These are phyloP conservation scores for Odontomachus brunneus DNA, from an alignment of 1,140 invertebrate genomes.

Conservation along the genomic window DNA sequence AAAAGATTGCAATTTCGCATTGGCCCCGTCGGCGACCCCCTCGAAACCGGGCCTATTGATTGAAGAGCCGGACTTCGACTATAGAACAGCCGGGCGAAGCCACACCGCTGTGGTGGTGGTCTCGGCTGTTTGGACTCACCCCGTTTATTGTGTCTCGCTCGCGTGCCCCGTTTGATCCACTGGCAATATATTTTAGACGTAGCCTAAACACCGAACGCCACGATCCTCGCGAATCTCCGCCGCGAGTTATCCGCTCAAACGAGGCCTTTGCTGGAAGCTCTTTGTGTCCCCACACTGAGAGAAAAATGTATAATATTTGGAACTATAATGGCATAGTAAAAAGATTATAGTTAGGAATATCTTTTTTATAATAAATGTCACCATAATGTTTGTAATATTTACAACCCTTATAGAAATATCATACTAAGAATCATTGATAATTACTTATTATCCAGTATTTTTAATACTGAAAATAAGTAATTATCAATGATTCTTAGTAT, in stretches of 20 bases:
- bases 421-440: too few species aligned
- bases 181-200: constrained; percentile 25
- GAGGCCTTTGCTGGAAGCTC: not conserved
- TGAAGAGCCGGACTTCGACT: not conserved
- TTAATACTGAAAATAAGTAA: too few species aligned
- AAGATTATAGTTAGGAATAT: too few species aligned
- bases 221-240: not conserved
- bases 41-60: constrained; percentile 48
- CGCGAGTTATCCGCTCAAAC: constrained; percentile 7
- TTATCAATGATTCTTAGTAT: too few species aligned
- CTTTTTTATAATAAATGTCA: too few species aligned
- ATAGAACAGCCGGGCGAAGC: not conserved
- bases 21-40: not conserved
- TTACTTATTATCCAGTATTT: too few species aligned
- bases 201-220: not conserved
- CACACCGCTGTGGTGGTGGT: constrained; percentile 2
- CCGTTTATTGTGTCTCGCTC: constrained; percentile 24
- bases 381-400: too few species aligned
- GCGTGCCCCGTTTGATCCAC: not conserved
- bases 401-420: too few species aligned
- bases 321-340: too few species aligned
- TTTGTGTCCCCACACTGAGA: not conserved
- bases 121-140: constrained; percentile 20
- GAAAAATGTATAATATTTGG: too few species aligned
- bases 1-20: constrained; percentile 56